These are phyloP conservation scores for Falcaria lacertinaria DNA, from an alignment of 2,888 invertebrate genomes.

Conservation along the genomic window DNA sequence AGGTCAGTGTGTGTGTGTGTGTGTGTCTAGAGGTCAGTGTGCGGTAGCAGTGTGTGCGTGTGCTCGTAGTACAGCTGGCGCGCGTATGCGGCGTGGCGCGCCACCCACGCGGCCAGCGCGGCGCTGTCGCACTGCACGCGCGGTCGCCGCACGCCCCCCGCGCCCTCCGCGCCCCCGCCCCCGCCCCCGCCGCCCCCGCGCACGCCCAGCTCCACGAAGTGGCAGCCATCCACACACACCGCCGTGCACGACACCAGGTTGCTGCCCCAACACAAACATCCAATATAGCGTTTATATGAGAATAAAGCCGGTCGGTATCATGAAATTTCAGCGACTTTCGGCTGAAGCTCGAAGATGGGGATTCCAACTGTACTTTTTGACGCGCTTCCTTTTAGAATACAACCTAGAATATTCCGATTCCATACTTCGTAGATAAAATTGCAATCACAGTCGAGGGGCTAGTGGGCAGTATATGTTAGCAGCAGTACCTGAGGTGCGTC, in stretches of 20 bases:
- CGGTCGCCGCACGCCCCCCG: conserved; percentile 81
- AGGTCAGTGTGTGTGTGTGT: not conserved
- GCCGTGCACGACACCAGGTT: conserved; percentile 84
- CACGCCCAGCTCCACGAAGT: conserved; percentile 86
- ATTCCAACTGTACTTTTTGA: too few species aligned
- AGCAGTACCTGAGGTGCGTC: not conserved
- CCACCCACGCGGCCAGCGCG: conserved; percentile 84
- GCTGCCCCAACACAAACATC: conserved; percentile 36
- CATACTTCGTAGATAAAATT: too few species aligned
- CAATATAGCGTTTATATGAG: too few species aligned
- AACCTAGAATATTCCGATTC: too few species aligned
- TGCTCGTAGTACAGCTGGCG: conserved; percentile 91
- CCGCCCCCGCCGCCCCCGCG: conserved; percentile 61
- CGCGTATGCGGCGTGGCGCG: conserved; percentile 93
- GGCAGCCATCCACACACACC: conserved; percentile 74
- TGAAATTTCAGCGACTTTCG: too few species aligned
- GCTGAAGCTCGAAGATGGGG: too few species aligned
- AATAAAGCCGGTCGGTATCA: too few species aligned
- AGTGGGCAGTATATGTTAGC: too few species aligned
- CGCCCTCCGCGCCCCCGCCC: conserved; percentile 53
- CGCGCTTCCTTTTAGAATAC: too few species aligned
- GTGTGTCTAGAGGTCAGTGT: conserved; percentile 27
- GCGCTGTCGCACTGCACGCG: conserved; percentile 88
- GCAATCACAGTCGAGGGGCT: too few species aligned
- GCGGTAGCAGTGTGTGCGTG: conserved; percentile 82